These are phyloP conservation scores for Sula dactylatra DNA, from an alignment of 2,113 vertebrate genomes.

Conservation along the genomic window DNA sequence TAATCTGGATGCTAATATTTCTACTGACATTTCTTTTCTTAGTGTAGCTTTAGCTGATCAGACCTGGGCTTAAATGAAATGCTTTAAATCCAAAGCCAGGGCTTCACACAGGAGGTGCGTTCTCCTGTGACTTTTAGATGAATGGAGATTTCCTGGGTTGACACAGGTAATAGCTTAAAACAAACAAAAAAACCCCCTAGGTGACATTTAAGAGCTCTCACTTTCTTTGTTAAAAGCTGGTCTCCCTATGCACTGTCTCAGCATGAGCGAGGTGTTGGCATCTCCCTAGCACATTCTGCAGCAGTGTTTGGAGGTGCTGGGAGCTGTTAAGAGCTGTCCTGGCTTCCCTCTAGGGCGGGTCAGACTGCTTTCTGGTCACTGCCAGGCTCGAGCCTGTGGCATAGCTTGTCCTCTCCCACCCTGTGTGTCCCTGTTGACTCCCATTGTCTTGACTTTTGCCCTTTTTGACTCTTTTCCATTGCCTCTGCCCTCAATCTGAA, in stretches of 20 bases:
- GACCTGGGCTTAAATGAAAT: neutral
- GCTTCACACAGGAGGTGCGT: neutral
- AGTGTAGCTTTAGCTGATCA: neutral
- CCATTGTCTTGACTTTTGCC: neutral
- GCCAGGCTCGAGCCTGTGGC: accelerated
- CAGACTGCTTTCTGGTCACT: neutral
- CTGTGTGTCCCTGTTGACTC: neutral
- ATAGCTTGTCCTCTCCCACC: neutral
- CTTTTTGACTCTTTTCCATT: neutral
- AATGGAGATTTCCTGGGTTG: neutral
- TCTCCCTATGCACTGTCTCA: neutral
- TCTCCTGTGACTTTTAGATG: neutral
- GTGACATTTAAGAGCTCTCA: neutral
- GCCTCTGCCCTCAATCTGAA: neutral
- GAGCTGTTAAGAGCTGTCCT: neutral
- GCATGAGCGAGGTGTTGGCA: neutral
- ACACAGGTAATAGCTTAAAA: neutral
- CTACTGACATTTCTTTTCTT: neutral
- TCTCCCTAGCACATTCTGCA: neutral
- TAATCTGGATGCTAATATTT: neutral
- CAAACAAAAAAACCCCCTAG: too few relatives aligned
- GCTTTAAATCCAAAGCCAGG: neutral
- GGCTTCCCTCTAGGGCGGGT: accelerated
- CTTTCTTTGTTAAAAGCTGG: neutral
- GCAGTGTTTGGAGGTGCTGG: neutral